Conservation (phyloP, 2,888 invertebrate genomes). For the Tricholauxania praeusta region DNA sequence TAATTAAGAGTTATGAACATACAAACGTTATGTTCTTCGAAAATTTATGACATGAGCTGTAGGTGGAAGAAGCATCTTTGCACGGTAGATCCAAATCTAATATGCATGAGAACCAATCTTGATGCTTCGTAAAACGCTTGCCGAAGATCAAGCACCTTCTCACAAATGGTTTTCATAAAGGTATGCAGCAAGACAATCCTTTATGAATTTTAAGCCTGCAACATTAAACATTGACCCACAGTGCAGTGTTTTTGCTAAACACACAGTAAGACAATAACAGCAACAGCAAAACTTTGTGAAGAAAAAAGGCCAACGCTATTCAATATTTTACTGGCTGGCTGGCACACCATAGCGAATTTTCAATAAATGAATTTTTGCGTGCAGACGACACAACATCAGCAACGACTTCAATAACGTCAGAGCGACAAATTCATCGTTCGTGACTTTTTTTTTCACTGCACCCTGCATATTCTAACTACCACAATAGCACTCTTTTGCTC, state of each 20-base stretch:
- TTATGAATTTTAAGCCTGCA: too few species aligned
- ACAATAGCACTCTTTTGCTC: background rate
- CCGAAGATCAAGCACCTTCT: too few species aligned
- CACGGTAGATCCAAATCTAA: too few species aligned
- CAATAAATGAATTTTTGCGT: constrained; percentile 21
- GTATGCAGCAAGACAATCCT: too few species aligned
- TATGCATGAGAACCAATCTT: too few species aligned
- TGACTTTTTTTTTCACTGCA: constrained; percentile 16
- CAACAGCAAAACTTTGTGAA: constrained; percentile 43
- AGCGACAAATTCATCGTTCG: constrained; percentile 32
- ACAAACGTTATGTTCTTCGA: too few species aligned
- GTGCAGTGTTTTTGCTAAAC: background rate
- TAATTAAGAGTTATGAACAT: too few species aligned
- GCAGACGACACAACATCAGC: constrained; percentile 5
- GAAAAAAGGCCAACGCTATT: constrained; percentile 12
- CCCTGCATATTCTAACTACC: too few species aligned
- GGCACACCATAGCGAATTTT: constrained; percentile 6
- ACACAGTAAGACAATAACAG: constrained; percentile 37
- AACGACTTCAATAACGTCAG: constrained; percentile 4
- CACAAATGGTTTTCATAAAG: too few species aligned
- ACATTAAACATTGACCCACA: background rate
- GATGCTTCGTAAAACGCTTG: too few species aligned
- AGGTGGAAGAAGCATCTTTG: too few species aligned
- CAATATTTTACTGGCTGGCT: background rate
- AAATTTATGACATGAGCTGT: too few species aligned